Evolutionary conservation across 2,797 vertebrate genomes (phyloP).

Genomic region (Rhabdomys pumilio): DNA sequence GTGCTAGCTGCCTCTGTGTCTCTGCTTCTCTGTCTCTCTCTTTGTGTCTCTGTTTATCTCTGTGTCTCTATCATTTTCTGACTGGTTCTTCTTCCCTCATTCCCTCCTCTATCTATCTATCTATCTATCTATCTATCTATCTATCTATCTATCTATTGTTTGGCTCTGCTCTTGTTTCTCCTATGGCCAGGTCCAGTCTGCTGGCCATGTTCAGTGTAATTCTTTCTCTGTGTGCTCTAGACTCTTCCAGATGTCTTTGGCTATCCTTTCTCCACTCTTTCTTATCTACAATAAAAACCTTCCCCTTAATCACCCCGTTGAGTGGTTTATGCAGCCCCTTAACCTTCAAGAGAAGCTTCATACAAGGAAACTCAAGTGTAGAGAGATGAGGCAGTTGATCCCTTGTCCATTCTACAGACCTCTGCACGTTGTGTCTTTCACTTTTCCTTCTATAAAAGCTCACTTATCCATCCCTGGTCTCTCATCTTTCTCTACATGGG

Average conservation of each 20-base stretch:
- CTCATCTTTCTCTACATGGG: not conserved
- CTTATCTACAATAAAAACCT: not conserved
- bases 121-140: too few species aligned
- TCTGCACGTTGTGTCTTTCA: not conserved
- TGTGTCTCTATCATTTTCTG: not conserved
- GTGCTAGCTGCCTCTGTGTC: too few species aligned
- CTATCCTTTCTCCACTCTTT: not conserved
- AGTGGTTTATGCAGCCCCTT: not conserved
- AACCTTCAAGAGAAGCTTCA: too few species aligned
- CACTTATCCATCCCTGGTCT: not conserved
- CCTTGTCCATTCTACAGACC: not conserved
- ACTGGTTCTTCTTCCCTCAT: not conserved
- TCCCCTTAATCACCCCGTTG: not conserved
- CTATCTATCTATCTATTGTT: too few species aligned
- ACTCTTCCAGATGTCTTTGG: not conserved
- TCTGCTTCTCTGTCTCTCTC: not conserved
- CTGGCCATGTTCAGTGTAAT: not conserved
- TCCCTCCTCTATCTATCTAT: too few species aligned
- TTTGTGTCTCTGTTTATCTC: not conserved
- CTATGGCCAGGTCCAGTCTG: not conserved
- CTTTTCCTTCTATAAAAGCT: not conserved
- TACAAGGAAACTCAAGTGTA: not conserved
- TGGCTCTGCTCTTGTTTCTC: not conserved
- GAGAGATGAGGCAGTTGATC: too few species aligned
- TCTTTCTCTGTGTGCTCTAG: not conserved